Evolutionary conservation across 2,797 vertebrate species (phyloP).

Genomic region (Erethizon dorsatum): DNA sequence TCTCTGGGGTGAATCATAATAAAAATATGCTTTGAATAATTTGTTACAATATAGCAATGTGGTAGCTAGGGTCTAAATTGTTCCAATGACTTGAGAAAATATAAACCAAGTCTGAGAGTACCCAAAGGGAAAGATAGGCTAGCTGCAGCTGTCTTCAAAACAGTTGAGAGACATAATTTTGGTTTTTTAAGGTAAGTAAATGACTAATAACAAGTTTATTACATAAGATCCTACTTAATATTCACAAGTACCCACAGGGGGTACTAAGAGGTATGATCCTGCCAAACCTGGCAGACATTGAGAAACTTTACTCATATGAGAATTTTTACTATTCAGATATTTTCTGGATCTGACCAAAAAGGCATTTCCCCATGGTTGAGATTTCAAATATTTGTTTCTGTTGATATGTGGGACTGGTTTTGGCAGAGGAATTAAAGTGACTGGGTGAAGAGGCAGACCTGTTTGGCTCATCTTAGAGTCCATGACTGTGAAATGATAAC

Average conservation of each 20-base stretch:
- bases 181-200: constrained; percentile 80
- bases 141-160: constrained; percentile 79
- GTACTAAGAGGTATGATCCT: constrained; percentile 60
- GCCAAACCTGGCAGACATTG: constrained; percentile 63
- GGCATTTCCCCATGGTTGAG: constrained; percentile 28
- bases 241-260: constrained; percentile 60
- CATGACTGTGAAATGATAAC: constrained; percentile 65
- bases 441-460: constrained; percentile 72
- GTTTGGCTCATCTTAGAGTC: constrained; percentile 72
- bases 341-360: constrained; percentile 69
- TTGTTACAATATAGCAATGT: constrained; percentile 69
- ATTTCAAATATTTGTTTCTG: constrained; percentile 58
- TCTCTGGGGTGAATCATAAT: constrained; percentile 61
- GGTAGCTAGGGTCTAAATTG: constrained; percentile 72
- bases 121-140: constrained; percentile 59
- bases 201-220: constrained; percentile 74
- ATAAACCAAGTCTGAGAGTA: constrained; percentile 64
- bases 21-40: constrained; percentile 73
- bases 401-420: constrained; percentile 56
- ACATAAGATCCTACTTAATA: constrained; percentile 64
- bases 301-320: constrained; percentile 59
- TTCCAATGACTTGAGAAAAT: constrained; percentile 65
- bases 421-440: constrained; percentile 61
- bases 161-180: constrained; percentile 73
- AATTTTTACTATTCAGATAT: constrained; percentile 53